phyloP scores from a whole-genome alignment of 2,113 vertebrate species.

The Saimiri boliviensis region DNA sequence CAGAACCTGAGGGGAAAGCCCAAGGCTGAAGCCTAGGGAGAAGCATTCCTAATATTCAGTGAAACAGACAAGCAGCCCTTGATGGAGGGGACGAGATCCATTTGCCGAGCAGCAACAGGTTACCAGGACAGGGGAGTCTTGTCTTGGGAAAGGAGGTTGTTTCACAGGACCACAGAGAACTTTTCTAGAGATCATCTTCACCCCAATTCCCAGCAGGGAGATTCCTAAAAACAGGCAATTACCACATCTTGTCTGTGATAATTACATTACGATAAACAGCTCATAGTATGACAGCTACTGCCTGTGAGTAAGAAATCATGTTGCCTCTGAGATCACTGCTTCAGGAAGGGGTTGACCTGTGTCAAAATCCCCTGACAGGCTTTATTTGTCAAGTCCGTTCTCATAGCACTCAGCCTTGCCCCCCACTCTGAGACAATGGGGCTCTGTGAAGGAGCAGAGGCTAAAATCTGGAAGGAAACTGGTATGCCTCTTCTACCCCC shows the following conservation, averaged over 20 bases:
- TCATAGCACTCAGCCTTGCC: neutral
- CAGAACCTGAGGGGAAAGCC: neutral
- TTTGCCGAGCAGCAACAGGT: neutral
- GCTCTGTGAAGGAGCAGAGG: constrained; percentile 39
- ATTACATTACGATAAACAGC: constrained; percentile 42
- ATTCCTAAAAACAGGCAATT: constrained; percentile 64
- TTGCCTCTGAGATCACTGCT: constrained; percentile 26
- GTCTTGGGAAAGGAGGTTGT: neutral
- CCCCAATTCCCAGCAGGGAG: constrained; percentile 21
- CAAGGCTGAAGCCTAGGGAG: neutral
- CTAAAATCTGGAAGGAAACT: neutral
- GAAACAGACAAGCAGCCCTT: neutral
- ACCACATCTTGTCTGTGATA: neutral
- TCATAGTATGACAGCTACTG: constrained; percentile 26
- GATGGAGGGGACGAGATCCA: neutral
- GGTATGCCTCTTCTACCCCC: neutral
- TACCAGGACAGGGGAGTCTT: neutral
- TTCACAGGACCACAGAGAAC: neutral
- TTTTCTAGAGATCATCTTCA: constrained; percentile 46
- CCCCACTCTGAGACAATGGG: neutral
- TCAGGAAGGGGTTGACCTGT: neutral
- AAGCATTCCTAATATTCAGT: neutral
- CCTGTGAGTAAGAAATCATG: constrained; percentile 53
- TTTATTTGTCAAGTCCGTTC: neutral
- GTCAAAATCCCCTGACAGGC: neutral